Evolutionary conservation across 2,113 vertebrate genomes (phyloP), one percentile per base, ranked within the genome.

Genomic region (Manacus vitellinus): DNA sequence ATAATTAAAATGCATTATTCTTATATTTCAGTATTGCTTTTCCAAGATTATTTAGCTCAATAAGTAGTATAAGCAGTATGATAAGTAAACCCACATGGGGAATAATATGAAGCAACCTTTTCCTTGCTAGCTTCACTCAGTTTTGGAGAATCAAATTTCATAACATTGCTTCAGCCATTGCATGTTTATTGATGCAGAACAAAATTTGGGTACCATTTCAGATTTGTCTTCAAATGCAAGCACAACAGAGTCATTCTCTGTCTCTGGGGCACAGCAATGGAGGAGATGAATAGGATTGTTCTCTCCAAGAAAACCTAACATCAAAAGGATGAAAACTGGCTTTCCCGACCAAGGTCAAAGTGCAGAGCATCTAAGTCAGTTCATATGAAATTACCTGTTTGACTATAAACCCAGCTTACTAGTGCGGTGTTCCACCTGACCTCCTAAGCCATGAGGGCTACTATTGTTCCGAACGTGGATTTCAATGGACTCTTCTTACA

Each of bases 151-250:
- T 67, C 59, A 62, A 46, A 65, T 90, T 91, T 89, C 70, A 84
- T 67, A 89, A 62, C 33, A 62, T 31, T 87, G 39, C 44, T 92
- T 72, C 51, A 83, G 19, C 37, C 68, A 49, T 66, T 91, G n/a
- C 12, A 25, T n/a, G 46, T 71, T 81, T 91, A 75, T 77, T 86
- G 84, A 92, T 84, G 59, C 22, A 88, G 65, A 93, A 81, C 46
- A 71, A 65, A 73, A 88, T 70, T 63, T 86, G 67, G 72, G 35
- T 78, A 75, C 49, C 47, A 44, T 67, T 91, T 80, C 70, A 81
- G 72, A 65, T 72, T 92, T 91, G 51, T 76, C 81, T 66, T 54
- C 43, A 85, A 46, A n/a, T 27, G 13, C 10, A 85, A 93, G 71
- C n/a, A 43, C n/a, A 66, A 52, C 25, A 63, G 25, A 70, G 27